Conservation (phyloP, 92 coral and sea anemone genomes). For the Zoanthus gigantus region DNA sequence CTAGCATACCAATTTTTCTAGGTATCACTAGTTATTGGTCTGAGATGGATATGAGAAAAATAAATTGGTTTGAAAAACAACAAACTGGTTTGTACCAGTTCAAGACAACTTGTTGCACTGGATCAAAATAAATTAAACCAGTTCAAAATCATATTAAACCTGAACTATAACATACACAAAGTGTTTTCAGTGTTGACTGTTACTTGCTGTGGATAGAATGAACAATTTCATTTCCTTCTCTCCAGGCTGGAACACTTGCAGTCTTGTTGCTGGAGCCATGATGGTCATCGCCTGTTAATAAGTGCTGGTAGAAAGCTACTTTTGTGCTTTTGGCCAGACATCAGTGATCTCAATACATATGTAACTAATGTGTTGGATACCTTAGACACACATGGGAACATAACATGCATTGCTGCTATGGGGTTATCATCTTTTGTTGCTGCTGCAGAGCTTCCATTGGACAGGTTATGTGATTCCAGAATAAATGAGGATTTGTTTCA, state of each 20-base stretch:
- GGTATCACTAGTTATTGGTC: too few relatives aligned
- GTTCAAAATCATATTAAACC: too few relatives aligned
- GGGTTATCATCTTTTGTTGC: constrained; percentile 22
- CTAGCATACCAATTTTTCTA: too few relatives aligned
- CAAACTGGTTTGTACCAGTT: too few relatives aligned
- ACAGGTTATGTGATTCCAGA: constrained; percentile 5
- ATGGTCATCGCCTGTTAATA: constrained; percentile 24
- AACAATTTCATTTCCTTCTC: not conserved
- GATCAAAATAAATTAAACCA: too few relatives aligned
- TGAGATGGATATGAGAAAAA: too few relatives aligned
- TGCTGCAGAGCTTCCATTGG: constrained; percentile 23
- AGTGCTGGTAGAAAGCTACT: constrained; percentile 28
- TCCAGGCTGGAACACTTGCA: constrained; percentile 4
- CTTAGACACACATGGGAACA: constrained; percentile 28
- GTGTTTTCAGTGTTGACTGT: too few relatives aligned
- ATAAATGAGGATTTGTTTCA: constrained; percentile 26
- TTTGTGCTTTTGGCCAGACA: constrained; percentile 22
- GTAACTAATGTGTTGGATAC: not conserved
- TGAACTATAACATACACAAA: too few relatives aligned
- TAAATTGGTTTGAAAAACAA: too few relatives aligned
- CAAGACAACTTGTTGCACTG: too few relatives aligned
- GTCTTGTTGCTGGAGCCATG: constrained; percentile 23
- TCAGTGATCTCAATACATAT: constrained; percentile 4
- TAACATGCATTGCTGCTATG: constrained; percentile 11
- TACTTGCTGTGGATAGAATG: not conserved